Evolutionary conservation across 2,797 vertebrate species (phyloP), one percentile per base, ranked within the genome.

Genomic region (Poecilia wingei): DNA sequence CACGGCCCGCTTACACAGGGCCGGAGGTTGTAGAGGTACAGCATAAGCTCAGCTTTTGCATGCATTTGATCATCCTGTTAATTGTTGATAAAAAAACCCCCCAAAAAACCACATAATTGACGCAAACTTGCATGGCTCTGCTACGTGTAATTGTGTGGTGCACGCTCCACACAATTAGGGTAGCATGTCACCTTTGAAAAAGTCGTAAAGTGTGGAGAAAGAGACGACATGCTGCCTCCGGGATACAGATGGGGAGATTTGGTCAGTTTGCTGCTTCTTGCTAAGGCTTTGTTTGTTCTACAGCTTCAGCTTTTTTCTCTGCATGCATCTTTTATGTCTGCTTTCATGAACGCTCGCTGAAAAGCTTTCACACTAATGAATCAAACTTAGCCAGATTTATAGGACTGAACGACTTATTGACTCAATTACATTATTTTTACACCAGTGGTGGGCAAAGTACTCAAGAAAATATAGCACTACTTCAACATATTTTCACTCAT

Each of bases 161-260:
- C 92, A 92, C 90, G 90, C 92, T 49, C 86, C 87, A n/a, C n/a
- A n/a, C n/a, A n/a, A n/a, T n/a, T n/a, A n/a, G n/a, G n/a, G 9
- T 90, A 96, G 95, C 87, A 68, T 88, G 0, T 91, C 76, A 91
- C 43, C 1, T 68, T 90, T 33, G 91, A 96, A 70, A 91, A 93
- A 25, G 94, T 66, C 76, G 88, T 93, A 2, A 95, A 94, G 47
- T 96, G 96, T 84, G 98, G 98, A 80, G 97, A 96, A 49, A 94
- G 92, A 91, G 97, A 98, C 0, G 95, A 95, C 86, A 96, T 97
- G 0, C 94, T 98, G 59, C 98, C 98, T 6, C 97, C 97, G 0
- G 95, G 94, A 3, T 97, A 97, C 80, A 93, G 77, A 83, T 94
- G 79, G 71, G 59, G 83, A 81, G 86, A 95, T 59, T 80, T 85